A percentile compares a stretch with the other conserved stretches of the same genome.
Evolutionary conservation across 2,113 vertebrate species (phyloP).

Genomic region (Sclerurus mexicanus): DNA sequence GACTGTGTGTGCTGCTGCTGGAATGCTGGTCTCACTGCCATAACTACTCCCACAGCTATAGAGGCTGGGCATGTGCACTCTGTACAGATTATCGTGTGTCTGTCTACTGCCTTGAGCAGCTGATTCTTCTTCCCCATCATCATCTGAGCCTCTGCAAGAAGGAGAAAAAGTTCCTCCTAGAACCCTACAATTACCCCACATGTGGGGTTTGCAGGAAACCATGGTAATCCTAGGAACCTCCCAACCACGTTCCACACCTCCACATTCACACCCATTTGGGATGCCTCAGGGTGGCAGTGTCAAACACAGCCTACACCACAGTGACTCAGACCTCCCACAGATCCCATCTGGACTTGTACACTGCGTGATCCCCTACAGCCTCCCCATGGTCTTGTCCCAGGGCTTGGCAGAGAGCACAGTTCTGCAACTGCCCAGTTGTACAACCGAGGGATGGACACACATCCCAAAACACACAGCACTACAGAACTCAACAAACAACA

Average conservation of each 20-base stretch:
- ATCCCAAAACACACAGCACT: not conserved
- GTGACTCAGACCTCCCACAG: conserved; percentile 66
- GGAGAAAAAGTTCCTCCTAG: conserved; percentile 37
- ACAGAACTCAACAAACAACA: not conserved
- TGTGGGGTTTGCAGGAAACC: conserved; percentile 19
- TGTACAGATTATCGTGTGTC: conserved; percentile 93
- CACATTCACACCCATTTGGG: conserved; percentile 10
- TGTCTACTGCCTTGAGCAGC: conserved; percentile 85
- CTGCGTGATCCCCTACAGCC: not conserved
- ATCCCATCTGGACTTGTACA: conserved; percentile 46
- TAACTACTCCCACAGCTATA: conserved; percentile 99
- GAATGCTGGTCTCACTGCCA: conserved; percentile 95
- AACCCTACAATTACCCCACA: conserved; percentile 5
- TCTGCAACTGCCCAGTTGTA: not conserved
- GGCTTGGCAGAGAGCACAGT: not conserved
- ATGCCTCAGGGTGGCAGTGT: conserved; percentile 48
- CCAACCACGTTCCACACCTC: conserved; percentile 45
- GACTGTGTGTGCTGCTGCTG: conserved; percentile 94
- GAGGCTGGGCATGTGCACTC: conserved; percentile 97
- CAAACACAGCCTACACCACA: conserved; percentile 32
- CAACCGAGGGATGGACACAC: not conserved
- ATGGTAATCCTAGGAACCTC: conserved; percentile 22
- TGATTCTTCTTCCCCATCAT: conserved; percentile 90
- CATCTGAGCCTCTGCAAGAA: conserved; percentile 80
- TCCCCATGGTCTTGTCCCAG: not conserved